A percentile compares a stretch with the other conserved stretches of the same genome.
Evolutionary conservation across 1,140 invertebrate species (phyloP).

Genomic region (Meloidogyne hapla): DNA sequence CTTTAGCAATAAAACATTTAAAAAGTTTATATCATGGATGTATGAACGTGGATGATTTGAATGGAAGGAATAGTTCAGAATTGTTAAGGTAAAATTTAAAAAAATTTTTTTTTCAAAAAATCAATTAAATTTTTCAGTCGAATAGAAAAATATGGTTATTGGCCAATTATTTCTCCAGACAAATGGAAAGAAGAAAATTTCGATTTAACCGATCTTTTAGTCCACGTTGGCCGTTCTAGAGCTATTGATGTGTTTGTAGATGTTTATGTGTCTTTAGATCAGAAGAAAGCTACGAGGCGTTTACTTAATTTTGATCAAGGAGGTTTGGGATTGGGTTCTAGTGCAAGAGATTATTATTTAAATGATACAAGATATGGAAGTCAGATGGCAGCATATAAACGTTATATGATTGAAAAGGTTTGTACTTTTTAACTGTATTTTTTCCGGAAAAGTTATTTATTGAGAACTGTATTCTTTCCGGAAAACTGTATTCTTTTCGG

Average conservation of each 20-base stretch:
- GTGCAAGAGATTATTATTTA: slow-evolving; percentile 59
- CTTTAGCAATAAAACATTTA: slow-evolving; percentile 45
- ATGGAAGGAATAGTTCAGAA: slow-evolving; percentile 31
- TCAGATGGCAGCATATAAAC: slow-evolving; percentile 57
- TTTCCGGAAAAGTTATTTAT: neutral
- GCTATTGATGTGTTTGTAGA: slow-evolving; percentile 50
- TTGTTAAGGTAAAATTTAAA: slow-evolving; percentile 17
- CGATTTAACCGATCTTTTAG: slow-evolving; percentile 47
- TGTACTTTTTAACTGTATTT: neutral
- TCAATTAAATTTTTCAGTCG: slow-evolving; percentile 6
- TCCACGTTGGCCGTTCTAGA: slow-evolving; percentile 41
- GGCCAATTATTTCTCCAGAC: slow-evolving; percentile 49
- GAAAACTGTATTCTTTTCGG: neutral
- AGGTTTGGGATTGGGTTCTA: slow-evolving; percentile 50
- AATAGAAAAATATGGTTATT: slow-evolving; percentile 10
- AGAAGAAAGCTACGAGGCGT: slow-evolving; percentile 41
- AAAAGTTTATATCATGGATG: slow-evolving; percentile 47
- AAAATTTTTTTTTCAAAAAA: neutral
- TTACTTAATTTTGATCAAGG: slow-evolving; percentile 58
- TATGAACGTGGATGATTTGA: slow-evolving; percentile 46
- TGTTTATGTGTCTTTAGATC: slow-evolving; percentile 50
- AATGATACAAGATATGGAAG: slow-evolving; percentile 60
- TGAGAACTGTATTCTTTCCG: no score
- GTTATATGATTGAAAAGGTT: slow-evolving; percentile 47
- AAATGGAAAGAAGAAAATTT: slow-evolving; percentile 36